phyloP scores from a whole-genome alignment of 1,140 invertebrate species.

The Atta texana region DNA sequence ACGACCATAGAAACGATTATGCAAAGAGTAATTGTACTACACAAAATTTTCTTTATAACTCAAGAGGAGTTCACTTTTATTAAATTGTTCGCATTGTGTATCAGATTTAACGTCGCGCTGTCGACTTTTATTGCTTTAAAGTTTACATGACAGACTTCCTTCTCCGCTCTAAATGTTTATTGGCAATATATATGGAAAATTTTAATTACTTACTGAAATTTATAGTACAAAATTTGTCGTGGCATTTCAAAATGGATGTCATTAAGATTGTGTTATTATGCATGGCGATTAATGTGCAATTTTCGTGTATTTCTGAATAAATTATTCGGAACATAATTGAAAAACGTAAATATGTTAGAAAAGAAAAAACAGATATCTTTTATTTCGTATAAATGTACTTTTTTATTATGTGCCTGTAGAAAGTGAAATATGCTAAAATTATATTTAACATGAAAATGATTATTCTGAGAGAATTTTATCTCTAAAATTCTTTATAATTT shows the following conservation, averaged over 20 bases:
- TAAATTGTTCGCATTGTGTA: conserved; percentile 41
- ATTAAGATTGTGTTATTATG: not conserved
- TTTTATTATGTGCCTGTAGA: not conserved
- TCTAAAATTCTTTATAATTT: not conserved
- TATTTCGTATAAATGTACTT: not conserved
- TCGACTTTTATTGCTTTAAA: conserved; percentile 28
- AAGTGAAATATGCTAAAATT: conserved; percentile 21
- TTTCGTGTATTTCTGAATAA: not conserved
- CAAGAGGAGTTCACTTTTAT: conserved; percentile 27
- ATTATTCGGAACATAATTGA: not conserved
- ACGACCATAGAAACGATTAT: conserved; percentile 13
- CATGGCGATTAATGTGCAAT: not conserved
- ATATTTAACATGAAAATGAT: conserved; percentile 24
- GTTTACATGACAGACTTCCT: conserved; percentile 12
- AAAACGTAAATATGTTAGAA: not conserved
- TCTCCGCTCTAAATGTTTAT: conserved; percentile 3
- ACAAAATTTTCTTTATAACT: conserved; percentile 21
- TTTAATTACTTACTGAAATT: conserved; percentile 18
- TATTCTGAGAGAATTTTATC: conserved; percentile 2
- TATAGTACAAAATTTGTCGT: not conserved
- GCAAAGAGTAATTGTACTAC: conserved; percentile 32
- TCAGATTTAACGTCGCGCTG: conserved; percentile 18
- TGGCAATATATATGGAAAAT: not conserved
- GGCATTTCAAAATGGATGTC: not conserved
- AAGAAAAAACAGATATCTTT: not conserved